Base-by-base conservation (phyloP, 1,140 invertebrate genomes). In the Drosophila guanche region DNA sequence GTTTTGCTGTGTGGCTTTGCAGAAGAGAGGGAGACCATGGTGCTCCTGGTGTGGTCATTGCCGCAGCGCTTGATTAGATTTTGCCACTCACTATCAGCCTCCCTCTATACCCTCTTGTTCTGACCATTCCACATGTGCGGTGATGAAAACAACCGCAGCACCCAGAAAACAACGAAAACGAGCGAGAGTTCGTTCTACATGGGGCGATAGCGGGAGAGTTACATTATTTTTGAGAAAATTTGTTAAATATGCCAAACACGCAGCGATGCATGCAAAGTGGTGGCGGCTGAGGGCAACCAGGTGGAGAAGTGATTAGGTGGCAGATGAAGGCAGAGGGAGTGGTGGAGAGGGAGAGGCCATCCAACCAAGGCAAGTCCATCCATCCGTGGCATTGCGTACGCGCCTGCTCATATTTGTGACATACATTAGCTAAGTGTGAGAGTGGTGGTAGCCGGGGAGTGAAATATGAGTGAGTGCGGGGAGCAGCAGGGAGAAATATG, bases 171-270 rank as follows among this genome's bases (percentile, higher is more conserved):
- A 65, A 60, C 65, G 52, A 33, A 40, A 46, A 16, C 37, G 47
- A 22, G 10, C 16, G 16, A 5, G 48, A 52, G 59, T 56, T 25
- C 70, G 59, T 56, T 25, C 70, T 7, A 43, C 50, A 41, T 40
- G 47, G 53, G 57, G 54, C 10, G 7, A 12, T 3, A 4, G 27
- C 3, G 27, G 37, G 47, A 63, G 52, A 67, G 65, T 81, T 88
- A 81, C 83, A 85, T 86, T 86, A 86, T 86, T 86, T 86, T 86
- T 88, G 83, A 51, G 81, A 86, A 86, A 88, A 86, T 86, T 88
- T 86, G 81, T 86, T 86, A 86, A 86, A 86, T 86, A 86, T 86
- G 81, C 77, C 81, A 86, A 88, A 86, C 81, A 86, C 83, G 81
- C 81, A 86, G 83, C 81, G 83, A 81, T 88, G 81, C 83, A 86